Percentiles rank a stretch among this genome's conserved stretches.
These are phyloP conservation scores for Gallinago undulata DNA, from an alignment of 2,113 vertebrate genomes.

Conservation along the genomic window DNA sequence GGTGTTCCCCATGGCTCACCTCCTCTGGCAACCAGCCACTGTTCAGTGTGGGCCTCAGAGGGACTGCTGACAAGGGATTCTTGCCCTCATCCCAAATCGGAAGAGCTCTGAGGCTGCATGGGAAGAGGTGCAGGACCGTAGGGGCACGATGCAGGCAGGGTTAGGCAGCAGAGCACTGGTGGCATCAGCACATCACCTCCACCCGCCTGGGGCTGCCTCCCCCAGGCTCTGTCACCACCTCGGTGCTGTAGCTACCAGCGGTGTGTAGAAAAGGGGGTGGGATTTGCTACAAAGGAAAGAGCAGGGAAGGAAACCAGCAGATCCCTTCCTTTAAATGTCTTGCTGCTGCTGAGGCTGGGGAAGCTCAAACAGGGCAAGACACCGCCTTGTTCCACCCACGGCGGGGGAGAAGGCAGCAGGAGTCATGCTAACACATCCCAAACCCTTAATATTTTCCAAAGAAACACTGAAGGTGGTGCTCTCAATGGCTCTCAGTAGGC, in stretches of 20 bases:
- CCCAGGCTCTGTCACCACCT: background rate
- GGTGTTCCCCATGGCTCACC: background rate
- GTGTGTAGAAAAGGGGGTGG: background rate
- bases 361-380: background rate
- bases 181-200: background rate
- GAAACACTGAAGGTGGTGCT: slow-evolving; percentile 5
- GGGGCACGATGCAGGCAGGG: background rate
- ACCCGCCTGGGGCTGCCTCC: background rate
- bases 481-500: background rate
- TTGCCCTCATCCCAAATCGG: rapidly evolving
- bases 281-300: background rate
- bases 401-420: background rate
- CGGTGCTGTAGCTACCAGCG: rapidly evolving
- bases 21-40: background rate
- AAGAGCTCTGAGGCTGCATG: background rate
- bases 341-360: background rate
- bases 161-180: background rate
- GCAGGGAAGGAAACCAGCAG: background rate
- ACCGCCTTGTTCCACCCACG: background rate
- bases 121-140: background rate
- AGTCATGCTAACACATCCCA: background rate
- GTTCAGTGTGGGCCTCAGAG: rapidly evolving
- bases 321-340: background rate
- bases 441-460: background rate
- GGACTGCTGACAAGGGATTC: rapidly evolving